Evolutionary conservation across 2,888 invertebrate species (phyloP), one percentile per base, ranked within the genome.

Genomic region (Diachrysia chrysitis): DNA sequence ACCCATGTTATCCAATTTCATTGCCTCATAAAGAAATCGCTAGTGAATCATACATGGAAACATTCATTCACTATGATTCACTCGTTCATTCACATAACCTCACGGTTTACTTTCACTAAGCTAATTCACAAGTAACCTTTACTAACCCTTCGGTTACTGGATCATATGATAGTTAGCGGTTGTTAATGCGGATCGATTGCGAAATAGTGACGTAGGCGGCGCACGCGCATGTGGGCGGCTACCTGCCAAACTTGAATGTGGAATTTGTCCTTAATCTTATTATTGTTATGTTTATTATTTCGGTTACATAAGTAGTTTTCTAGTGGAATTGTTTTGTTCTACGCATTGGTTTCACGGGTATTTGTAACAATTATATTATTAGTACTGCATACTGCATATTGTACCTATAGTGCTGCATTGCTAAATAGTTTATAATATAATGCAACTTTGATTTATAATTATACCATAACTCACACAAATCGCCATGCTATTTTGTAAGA

Each of bases 191-290:
- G 55, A 78, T 69, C 58, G 73, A 69, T 73, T 66, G 76, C 74
- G 61, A 79, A 67, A 78, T 65, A 73, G 73, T 77, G 77, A 76
- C 63, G 85, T 85, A 78, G 82, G 82, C 60, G 61, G 77, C 60
- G 77, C 64, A 67, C 29, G 73, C 67, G 73, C 70, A 69, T 63
- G 81, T 81, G 55, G 79, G 78, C 54, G 76, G 58, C 57, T 64
- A 71, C 74, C 71, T 63, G 72, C 51, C 57, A 37, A 64, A 68
- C 42, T 54, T 17, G 64, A 62, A 51, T 35, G 57, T 46, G 66
- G 69, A 67, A 78, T 77, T 73, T 71, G 61, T 68, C 72, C 69
- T 73, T 73, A 73, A 66, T 78, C 66, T 46, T 23, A 63, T 74
- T 54, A 59, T 65, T 48, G 16, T 58, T 46, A 54, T 66, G 42